These are phyloP conservation scores for Parasteatoda tepidariorum DNA, from an alignment of 1,140 invertebrate genomes.

Conservation along the genomic window DNA sequence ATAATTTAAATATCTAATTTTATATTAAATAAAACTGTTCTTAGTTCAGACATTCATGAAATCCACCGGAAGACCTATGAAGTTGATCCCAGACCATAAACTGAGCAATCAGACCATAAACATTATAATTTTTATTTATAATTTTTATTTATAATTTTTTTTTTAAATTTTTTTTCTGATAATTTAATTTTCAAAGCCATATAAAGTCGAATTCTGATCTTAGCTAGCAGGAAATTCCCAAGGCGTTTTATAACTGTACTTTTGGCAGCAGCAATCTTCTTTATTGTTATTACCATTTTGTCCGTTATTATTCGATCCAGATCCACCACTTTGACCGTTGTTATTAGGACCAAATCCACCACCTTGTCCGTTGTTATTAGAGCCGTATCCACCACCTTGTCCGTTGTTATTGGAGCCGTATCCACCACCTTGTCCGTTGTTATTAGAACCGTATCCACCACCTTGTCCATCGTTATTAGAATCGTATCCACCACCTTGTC, in stretches of 20 bases:
- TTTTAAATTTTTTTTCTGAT: too few relatives aligned
- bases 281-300: neutral
- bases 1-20: too few relatives aligned
- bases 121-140: too few relatives aligned
- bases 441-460: neutral
- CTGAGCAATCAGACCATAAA: too few relatives aligned
- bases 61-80: too few relatives aligned
- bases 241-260: slow-evolving; percentile 23
- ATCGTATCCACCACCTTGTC: neutral
- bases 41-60: too few relatives aligned
- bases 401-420: neutral
- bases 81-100: too few relatives aligned
- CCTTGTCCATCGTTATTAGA: neutral
- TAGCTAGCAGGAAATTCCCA: slow-evolving; percentile 34
- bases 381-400: neutral
- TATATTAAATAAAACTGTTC: too few relatives aligned
- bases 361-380: neutral
- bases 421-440: neutral
- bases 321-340: neutral
- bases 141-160: too few relatives aligned
- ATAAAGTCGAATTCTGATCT: too few relatives aligned
- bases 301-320: neutral
- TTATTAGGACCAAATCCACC: neutral
- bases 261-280: slow-evolving; percentile 18
- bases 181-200: too few relatives aligned